Conservation (phyloP, 2,797 vertebrate genomes). For the Jordanella pulchra region DNA sequence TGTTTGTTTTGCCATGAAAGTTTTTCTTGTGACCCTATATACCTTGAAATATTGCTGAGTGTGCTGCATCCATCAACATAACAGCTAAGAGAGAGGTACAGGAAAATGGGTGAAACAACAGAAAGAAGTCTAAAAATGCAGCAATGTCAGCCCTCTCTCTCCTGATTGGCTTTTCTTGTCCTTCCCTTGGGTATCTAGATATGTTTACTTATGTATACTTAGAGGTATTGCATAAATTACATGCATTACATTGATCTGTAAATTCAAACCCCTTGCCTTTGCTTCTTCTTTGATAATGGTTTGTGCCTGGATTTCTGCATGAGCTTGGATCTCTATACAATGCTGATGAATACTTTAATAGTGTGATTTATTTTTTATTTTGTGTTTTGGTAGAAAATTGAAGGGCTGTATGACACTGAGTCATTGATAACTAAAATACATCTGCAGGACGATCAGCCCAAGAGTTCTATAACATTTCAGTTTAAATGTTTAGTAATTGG, state of each 20-base stretch:
- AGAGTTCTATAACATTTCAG: not conserved
- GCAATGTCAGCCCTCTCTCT: constrained; percentile 29
- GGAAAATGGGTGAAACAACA: constrained; percentile 8
- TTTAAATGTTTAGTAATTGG: not conserved
- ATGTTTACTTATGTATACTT: constrained; percentile 58
- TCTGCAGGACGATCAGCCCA: constrained; percentile 6
- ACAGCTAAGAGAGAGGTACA: constrained; percentile 24
- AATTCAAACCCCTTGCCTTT: constrained; percentile 66
- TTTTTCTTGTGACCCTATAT: constrained; percentile 57
- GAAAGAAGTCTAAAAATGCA: constrained; percentile 10
- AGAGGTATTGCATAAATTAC: constrained; percentile 68
- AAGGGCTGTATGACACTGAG: constrained; percentile 42
- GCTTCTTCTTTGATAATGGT: constrained; percentile 60
- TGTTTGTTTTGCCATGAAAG: constrained; percentile 64
- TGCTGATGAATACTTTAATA: constrained; percentile 60
- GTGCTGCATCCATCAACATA: constrained; percentile 52
- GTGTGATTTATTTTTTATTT: constrained; percentile 48
- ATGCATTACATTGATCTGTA: constrained; percentile 59
- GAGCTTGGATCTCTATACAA: constrained; percentile 39
- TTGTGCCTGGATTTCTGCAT: constrained; percentile 57
- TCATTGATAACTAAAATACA: constrained; percentile 41
- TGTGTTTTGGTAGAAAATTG: constrained; percentile 52
- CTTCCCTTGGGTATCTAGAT: constrained; percentile 51
- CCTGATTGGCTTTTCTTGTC: constrained; percentile 31
- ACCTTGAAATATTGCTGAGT: constrained; percentile 69